A percentile compares a stretch with the other conserved stretches of the same genome.
Conservation (phyloP, 2,113 vertebrate species). For the Empidonax alnorum region DNA sequence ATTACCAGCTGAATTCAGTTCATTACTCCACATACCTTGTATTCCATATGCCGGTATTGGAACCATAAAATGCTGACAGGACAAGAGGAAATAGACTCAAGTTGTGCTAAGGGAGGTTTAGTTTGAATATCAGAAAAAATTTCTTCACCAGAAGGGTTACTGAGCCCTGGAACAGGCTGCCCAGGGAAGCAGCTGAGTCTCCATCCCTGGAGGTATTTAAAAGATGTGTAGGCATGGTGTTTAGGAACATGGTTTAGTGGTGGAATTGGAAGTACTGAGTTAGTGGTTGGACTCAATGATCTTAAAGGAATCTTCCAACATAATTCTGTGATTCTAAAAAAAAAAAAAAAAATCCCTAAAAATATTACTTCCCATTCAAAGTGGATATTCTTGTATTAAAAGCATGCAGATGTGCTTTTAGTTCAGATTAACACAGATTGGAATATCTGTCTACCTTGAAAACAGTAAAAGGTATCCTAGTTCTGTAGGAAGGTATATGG, state of each 20-base stretch:
- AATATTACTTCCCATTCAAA: neutral
- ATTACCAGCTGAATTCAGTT: neutral
- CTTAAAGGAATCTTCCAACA: neutral
- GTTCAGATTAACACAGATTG: neutral
- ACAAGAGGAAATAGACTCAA: neutral
- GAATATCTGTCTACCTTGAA: neutral
- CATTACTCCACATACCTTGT: neutral
- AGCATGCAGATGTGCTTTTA: neutral
- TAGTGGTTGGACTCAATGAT: neutral
- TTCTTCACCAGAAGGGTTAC: neutral
- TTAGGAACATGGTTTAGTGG: neutral
- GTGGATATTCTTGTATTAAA: neutral
- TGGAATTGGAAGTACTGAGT: neutral
- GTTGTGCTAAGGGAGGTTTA: neutral
- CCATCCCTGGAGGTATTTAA: neutral
- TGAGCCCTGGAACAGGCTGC: neutral
- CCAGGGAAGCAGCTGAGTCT: neutral
- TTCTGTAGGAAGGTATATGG: neutral
- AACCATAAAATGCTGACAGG: neutral
- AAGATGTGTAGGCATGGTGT: rapidly evolving
- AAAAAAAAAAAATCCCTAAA: neutral
- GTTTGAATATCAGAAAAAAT: neutral
- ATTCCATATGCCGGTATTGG: neutral
- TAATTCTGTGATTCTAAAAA: neutral
- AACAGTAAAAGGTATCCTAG: neutral